A percentile compares a stretch with the other conserved stretches of the same genome.
Evolutionary conservation across 2,113 vertebrate genomes (phyloP).

Genomic region (Phalacrocorax aristotelis): DNA sequence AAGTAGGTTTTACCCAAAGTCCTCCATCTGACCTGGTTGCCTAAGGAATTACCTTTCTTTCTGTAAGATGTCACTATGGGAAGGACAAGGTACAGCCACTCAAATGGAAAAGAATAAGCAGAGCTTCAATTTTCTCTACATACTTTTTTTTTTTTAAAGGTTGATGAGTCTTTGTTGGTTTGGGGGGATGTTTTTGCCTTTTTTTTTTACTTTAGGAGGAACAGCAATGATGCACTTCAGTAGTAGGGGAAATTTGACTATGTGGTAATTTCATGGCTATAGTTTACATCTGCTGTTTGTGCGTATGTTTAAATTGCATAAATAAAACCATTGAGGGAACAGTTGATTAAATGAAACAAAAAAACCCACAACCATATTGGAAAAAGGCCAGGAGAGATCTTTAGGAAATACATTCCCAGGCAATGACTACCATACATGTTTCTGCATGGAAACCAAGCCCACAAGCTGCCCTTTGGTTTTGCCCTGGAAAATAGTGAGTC

Average conservation of each 20-base stretch:
- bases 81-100: not conserved
- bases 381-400: not conserved
- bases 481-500: not conserved
- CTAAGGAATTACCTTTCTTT: not conserved
- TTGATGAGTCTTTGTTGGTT: not conserved
- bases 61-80: not conserved
- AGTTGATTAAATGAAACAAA: not conserved
- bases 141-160: not conserved
- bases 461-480: not conserved
- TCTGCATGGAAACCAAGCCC: not conserved
- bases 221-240: not conserved
- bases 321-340: not conserved
- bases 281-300: not conserved
- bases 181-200: not conserved
- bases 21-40: not conserved
- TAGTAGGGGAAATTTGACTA: not conserved
- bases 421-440: not conserved
- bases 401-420: not conserved
- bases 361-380: not conserved
- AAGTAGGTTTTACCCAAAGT: not conserved
- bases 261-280: not conserved
- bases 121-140: not conserved
- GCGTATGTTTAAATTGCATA: not conserved
- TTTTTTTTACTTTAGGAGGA: not conserved
- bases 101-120: not conserved